Percentiles rank a stretch among this genome's conserved stretches.
These are phyloP conservation scores for Anthopleura sola DNA, from an alignment of 64 coral and sea anemone genomes.

Conservation along the genomic window DNA sequence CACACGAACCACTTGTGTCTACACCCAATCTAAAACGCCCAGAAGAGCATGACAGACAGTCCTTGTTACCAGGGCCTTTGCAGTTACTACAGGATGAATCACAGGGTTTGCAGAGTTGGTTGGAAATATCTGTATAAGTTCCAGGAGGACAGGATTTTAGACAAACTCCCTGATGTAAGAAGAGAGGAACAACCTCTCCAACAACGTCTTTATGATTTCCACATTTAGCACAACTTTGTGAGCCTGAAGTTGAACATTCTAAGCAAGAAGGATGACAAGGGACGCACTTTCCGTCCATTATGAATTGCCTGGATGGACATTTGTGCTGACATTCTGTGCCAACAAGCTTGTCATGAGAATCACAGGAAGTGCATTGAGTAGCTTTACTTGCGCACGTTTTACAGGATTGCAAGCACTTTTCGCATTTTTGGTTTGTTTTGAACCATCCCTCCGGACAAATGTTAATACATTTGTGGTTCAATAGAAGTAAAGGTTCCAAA, in stretches of 20 bases:
- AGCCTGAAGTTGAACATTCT: conserved; percentile 48
- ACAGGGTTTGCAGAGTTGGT: conserved; percentile 69
- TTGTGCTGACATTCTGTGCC: conserved; percentile 37
- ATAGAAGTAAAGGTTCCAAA: conserved; percentile 48
- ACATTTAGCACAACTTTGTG: conserved; percentile 67
- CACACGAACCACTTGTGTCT: conserved; percentile 41
- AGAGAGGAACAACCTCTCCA: background rate
- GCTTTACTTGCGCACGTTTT: conserved; percentile 59
- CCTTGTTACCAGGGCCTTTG: conserved; percentile 29
- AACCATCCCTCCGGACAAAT: conserved; percentile 68
- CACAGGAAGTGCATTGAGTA: conserved; percentile 68
- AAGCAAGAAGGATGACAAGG: conserved; percentile 77
- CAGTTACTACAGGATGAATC: conserved; percentile 69
- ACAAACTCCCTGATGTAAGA: conserved; percentile 27
- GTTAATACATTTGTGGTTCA: conserved; percentile 60
- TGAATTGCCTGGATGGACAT: conserved; percentile 47
- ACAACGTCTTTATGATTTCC: conserved; percentile 17
- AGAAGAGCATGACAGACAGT: conserved; percentile 75
- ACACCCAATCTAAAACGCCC: conserved; percentile 41
- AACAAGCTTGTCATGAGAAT: conserved; percentile 36
- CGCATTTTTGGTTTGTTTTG: conserved; percentile 36
- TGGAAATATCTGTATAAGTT: conserved; percentile 54
- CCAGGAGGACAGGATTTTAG: conserved; percentile 34
- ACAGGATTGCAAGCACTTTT: conserved; percentile 64
- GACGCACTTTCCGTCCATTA: conserved; percentile 38